Evolutionary conservation across 2,797 vertebrate genomes (phyloP).

Genomic region (Sebastes cheni): DNA sequence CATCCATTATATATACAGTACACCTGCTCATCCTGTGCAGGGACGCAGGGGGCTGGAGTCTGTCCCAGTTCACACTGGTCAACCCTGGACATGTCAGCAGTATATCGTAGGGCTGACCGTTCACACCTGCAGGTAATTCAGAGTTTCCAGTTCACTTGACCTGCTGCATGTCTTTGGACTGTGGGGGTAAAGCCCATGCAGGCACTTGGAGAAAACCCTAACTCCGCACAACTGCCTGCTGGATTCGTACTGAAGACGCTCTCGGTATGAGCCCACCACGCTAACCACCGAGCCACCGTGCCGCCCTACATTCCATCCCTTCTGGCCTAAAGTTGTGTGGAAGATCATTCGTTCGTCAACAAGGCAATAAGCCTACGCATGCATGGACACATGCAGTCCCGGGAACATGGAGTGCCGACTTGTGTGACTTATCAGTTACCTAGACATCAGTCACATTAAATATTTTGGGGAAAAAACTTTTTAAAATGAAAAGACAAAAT

Average conservation of each 20-base stretch:
- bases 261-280: background rate
- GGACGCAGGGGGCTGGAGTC: background rate
- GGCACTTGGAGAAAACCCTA: background rate
- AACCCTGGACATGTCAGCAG: background rate
- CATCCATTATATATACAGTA: background rate
- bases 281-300: background rate
- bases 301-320: background rate
- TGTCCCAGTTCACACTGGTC: background rate
- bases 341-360: background rate
- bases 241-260: background rate
- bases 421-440: background rate
- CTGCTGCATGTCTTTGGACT: background rate
- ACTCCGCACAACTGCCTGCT: background rate
- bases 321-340: background rate
- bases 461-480: background rate
- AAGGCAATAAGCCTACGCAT: background rate
- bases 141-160: background rate
- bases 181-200: background rate
- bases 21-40: background rate
- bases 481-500: background rate
- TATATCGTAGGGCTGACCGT: background rate
- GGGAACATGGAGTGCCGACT: background rate
- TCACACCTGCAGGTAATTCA: background rate
- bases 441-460: background rate
- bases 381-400: background rate